Evolutionary conservation across 1,140 invertebrate species (phyloP), one percentile per base, ranked within the genome.

Genomic region (Nymphalis io): DNA sequence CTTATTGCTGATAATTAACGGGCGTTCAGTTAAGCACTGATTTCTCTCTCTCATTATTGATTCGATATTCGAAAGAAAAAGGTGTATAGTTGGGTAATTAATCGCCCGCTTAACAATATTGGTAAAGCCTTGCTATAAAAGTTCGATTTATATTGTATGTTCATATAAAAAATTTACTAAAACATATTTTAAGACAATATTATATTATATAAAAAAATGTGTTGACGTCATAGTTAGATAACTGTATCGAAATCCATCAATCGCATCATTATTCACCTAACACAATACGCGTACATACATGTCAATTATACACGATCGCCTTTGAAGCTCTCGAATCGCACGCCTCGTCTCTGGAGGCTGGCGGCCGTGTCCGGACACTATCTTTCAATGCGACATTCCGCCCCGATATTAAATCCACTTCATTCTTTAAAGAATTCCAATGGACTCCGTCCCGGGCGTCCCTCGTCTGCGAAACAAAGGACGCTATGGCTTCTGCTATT

Each of bases 391-490:
- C 75, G 75, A 78, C 80, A 82, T 83, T 79, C 82, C 81, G 63
- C 33, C 62, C 59, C 75, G 81, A 89, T 89, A 89, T 89, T 89
- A 89, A 87, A 89, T 89, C 84, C 80, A 85, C 81, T 89, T 80
- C 83, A 86, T 80, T 82, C 75, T 81, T 82, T 82, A 81, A 83
- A 81, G 82, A 89, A 89, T 89, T 85, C 85, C 87, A 80, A 86
- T 85, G 84, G 82, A 85, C 74, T 81, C 18, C 48, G 63, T 60
- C 70, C 64, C 60, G 57, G 40, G 40, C 44, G 70, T 46, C 69
- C 72, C 69, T 68, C 62, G 68, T 70, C 61, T 61, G 51, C 63
- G 72, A 70, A 68, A 75, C 75, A 74, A 74, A 60, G 66, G 63
- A 59, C 64, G 23, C n/a, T 75, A 3, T 20, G 11, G 55, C 59